Evolutionary conservation across 2,797 vertebrate genomes (phyloP).

Genomic region (Orestias chungarensis): DNA sequence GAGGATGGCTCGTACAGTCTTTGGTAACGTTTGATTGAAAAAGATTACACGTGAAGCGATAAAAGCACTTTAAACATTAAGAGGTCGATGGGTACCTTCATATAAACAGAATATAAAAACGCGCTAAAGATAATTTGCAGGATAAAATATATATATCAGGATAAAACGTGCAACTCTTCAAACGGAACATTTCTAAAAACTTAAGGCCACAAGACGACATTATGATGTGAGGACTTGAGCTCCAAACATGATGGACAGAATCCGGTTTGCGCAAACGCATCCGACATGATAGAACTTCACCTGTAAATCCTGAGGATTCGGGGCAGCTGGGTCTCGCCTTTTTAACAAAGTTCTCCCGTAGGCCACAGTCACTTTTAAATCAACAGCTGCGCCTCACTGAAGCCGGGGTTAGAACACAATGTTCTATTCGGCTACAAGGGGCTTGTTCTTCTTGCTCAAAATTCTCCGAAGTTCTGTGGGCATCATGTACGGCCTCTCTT

Average conservation of each 20-base stretch:
- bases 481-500: slow-evolving; percentile 91
- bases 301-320: slow-evolving; percentile 14
- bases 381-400: neutral
- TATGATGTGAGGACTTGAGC: neutral
- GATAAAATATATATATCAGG: neutral
- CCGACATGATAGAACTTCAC: slow-evolving; percentile 25
- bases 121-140: neutral
- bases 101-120: slow-evolving; percentile 32
- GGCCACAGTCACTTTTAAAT: slow-evolving; percentile 2
- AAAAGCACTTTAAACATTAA: neutral
- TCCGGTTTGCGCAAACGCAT: too few relatives aligned
- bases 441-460: slow-evolving; percentile 89
- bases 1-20: slow-evolving; percentile 32
- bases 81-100: slow-evolving; percentile 18
- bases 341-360: neutral
- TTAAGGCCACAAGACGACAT: too few relatives aligned
- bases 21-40: slow-evolving; percentile 47
- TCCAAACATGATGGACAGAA: neutral
- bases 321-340: neutral
- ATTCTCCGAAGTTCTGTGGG: slow-evolving; percentile 86
- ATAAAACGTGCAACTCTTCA: neutral
- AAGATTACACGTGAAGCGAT: neutral
- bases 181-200: too few relatives aligned
- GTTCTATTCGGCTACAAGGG: slow-evolving; percentile 45
- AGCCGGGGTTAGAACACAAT: neutral